Base-by-base conservation (phyloP, 1,140 invertebrate species). In the Antheraea pernyi region DNA sequence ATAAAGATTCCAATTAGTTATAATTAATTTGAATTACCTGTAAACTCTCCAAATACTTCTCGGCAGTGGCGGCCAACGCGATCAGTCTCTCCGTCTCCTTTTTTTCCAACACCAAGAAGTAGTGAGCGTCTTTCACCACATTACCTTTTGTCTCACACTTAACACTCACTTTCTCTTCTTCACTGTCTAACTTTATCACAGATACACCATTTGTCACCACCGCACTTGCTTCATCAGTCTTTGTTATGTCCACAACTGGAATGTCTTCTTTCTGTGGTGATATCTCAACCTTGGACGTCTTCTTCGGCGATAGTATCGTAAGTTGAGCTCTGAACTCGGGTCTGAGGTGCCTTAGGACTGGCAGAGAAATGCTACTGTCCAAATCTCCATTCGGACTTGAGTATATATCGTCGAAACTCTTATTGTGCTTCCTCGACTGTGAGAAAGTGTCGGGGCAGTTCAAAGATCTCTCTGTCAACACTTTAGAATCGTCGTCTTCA, bases 321-420 rank as follows among this genome's bases (percentile, higher is more conserved):
- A 98, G 86, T 86, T 98, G 97, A 3, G 97, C 96, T 8, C 97
- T 93, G 82, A 98, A 98, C 83, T 98, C 97, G 0, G 97, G 96
- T 75, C 96, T 93, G 62, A 98, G 84, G 85, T 97, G 96, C 88
- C 96, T 93, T 66, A 98, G 91, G 13, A 98, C 97, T 7, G 96
- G 96, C 63, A 97, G n/a, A 72, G 87, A 82, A 67, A 91, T 91
- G 42, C 82, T 85, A 7, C 82, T 68, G 19, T 91, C 89, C 48
- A 80, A 76, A 42, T 86, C 82, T 19, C 77, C 79, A 11, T 86
- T 89, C 6, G 88, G 83, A 82, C 84, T 89, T 67, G 80, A 80
- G 67, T 72, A 85, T 3, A 87, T 83, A 36, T 80, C 85, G 42
- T 90, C 86, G n/a, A 83, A 72, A 67, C 83, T 87, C 6, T 86